Evolutionary conservation across 2,113 vertebrate species (phyloP).

Genomic region (Periophthalmodon schlosseri): DNA sequence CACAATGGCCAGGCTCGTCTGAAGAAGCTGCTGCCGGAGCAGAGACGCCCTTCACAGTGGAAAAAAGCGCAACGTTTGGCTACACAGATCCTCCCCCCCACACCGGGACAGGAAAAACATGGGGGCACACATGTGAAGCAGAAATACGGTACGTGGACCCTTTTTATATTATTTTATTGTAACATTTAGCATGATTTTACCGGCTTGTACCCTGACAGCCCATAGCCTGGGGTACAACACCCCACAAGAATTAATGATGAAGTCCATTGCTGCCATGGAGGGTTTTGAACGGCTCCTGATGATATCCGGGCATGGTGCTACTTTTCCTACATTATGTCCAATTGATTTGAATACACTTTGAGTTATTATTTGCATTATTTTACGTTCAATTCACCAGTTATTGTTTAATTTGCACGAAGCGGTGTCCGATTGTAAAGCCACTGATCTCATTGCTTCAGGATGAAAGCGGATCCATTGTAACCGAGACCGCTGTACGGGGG

Average conservation of each 20-base stretch:
- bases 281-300: constrained; percentile 16
- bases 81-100: background rate
- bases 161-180: background rate
- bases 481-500: constrained; percentile 36
- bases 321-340: background rate
- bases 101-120: constrained; percentile 24
- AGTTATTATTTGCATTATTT: background rate
- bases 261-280: constrained; percentile 52
- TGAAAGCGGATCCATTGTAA: constrained; percentile 48
- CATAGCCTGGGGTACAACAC: constrained; percentile 31
- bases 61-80: constrained; percentile 9
- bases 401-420: background rate
- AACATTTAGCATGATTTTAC: background rate
- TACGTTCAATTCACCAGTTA: background rate
- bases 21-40: constrained; percentile 30
- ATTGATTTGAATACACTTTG: background rate
- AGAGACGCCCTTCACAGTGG: constrained; percentile 44
- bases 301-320: constrained; percentile 15
- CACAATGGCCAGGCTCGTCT: constrained; percentile 56
- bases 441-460: background rate
- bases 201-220: background rate
- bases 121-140: constrained; percentile 21
- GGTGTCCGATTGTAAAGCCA: background rate
- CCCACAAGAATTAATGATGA: constrained; percentile 48
- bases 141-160: constrained; percentile 44